These are phyloP conservation scores for Enteromius unitaeniatus DNA, from an alignment of 2,797 vertebrate genomes.

Conservation along the genomic window DNA sequence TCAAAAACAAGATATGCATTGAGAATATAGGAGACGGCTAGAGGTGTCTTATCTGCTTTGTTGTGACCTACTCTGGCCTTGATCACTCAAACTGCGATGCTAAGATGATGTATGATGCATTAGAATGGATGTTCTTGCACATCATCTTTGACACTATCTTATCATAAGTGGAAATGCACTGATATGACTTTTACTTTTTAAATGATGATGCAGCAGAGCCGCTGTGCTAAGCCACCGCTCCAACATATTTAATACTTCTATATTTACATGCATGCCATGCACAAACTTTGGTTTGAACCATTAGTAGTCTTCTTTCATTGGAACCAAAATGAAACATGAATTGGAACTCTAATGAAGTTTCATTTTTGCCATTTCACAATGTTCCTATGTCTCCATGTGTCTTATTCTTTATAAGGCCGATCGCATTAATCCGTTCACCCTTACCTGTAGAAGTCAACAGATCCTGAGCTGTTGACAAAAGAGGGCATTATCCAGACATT, in stretches of 20 bases:
- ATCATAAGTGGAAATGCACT: conserved; percentile 15
- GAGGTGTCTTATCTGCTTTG: conserved; percentile 34
- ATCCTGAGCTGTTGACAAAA: conserved; percentile 74
- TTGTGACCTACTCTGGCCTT: not conserved
- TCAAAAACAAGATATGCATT: conserved; percentile 60
- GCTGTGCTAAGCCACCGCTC: not conserved
- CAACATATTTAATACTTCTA: not conserved
- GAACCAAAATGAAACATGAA: not conserved
- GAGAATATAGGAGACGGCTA: conserved; percentile 26
- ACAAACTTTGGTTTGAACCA: not conserved
- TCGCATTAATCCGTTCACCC: conserved; percentile 27
- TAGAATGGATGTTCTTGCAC: conserved; percentile 19
- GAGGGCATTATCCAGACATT: conserved; percentile 66
- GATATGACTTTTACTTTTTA: not conserved
- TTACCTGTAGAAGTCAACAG: conserved; percentile 41
- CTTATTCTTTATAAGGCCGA: not conserved
- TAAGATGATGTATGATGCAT: not conserved
- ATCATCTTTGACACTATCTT: conserved; percentile 34
- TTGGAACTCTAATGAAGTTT: not conserved
- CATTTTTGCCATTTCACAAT: not conserved
- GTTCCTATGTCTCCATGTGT: not conserved
- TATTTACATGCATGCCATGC: not conserved
- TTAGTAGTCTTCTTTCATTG: not conserved
- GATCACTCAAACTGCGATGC: not conserved
- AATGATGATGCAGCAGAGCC: not conserved